These are phyloP conservation scores for Physella acuta DNA, from an alignment of 1,140 invertebrate genomes.

Conservation along the genomic window DNA sequence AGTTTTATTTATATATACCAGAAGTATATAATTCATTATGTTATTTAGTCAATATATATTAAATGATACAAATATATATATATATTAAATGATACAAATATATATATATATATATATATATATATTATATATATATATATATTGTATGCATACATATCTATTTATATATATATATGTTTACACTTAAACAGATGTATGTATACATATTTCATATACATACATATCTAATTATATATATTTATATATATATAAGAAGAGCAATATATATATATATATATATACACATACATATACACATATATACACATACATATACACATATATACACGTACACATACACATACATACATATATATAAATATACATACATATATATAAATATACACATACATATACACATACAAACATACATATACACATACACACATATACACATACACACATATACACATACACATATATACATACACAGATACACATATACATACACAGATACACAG, in stretches of 20 bases:
- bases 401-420: no score
- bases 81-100: no score
- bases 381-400: no score
- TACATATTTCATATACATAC: neutral
- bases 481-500: no score
- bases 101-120: conserved; percentile 5
- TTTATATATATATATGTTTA: neutral
- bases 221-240: neutral
- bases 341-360: no score
- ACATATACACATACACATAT: no score
- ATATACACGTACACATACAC: conserved; percentile 5
- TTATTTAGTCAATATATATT: neutral
- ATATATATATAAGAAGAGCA: neutral
- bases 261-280: conserved; percentile 5
- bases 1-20: neutral
- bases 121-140: conserved; percentile 5
- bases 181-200: neutral
- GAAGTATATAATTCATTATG: neutral
- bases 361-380: no score
- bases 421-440: no score
- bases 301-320: conserved; percentile 5
- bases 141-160: conserved; percentile 1
- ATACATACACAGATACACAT: no score
- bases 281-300: conserved; percentile 5
- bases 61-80: neutral